A percentile compares a stretch with the other conserved stretches of the same genome.
phyloP scores from a whole-genome alignment of 2,888 invertebrate genomes.

The Scaptomyza reducta region DNA sequence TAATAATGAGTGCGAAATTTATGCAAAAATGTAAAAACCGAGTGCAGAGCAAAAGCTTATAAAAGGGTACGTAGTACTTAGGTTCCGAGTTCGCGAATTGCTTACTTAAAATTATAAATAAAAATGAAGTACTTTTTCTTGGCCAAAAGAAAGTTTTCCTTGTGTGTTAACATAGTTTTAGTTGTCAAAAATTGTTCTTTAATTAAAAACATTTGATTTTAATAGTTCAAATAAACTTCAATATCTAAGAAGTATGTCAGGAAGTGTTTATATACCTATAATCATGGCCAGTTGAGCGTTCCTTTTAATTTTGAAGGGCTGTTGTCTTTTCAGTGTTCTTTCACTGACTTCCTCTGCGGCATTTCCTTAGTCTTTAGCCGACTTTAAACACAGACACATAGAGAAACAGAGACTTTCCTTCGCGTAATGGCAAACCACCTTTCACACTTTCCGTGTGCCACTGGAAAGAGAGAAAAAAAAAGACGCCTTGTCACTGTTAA shows the following conservation, averaged over 20 bases:
- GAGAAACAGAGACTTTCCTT: background rate
- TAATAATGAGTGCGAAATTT: conserved; percentile 49
- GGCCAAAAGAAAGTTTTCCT: too few species aligned
- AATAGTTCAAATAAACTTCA: too few species aligned
- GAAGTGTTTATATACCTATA: conserved; percentile 24
- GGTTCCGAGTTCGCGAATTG: too few species aligned
- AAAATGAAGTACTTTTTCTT: too few species aligned
- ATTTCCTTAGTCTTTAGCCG: conserved; percentile 64
- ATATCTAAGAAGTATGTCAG: conserved; percentile 6
- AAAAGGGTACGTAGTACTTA: conserved; percentile 54
- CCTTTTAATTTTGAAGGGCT: conserved; percentile 20
- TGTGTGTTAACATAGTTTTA: too few species aligned
- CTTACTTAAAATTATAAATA: too few species aligned
- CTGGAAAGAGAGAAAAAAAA: conserved; percentile 23
- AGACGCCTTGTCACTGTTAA: conserved; percentile 64
- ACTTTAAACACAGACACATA: conserved; percentile 25
- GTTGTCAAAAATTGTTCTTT: too few species aligned
- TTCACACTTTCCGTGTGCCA: conserved; percentile 59
- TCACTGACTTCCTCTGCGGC: conserved; percentile 55
- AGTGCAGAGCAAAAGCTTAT: conserved; percentile 33
- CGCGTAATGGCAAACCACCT: conserved; percentile 62
- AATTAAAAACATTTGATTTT: too few species aligned
- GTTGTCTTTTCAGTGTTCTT: conserved; percentile 40
- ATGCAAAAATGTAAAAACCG: conserved; percentile 60
- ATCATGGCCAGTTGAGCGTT: conserved; percentile 42